These are phyloP conservation scores for Oncorhynchus gorbuscha DNA, from an alignment of 2,113 vertebrate genomes.

Conservation along the genomic window DNA sequence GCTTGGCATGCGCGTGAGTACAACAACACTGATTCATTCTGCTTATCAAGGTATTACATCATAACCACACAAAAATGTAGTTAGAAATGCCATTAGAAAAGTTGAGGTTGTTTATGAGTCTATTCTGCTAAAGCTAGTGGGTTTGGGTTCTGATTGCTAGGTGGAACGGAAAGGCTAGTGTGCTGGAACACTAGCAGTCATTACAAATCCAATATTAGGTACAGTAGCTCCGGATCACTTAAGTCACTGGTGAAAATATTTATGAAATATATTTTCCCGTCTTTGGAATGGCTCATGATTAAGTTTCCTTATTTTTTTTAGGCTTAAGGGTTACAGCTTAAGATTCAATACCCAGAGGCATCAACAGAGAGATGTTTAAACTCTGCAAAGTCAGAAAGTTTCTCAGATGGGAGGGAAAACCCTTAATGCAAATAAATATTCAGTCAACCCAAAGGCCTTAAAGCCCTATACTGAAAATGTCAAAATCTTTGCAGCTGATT, in stretches of 20 bases:
- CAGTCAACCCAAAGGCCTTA: conserved; percentile 61
- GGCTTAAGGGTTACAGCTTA: conserved; percentile 46
- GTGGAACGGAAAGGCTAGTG: conserved; percentile 5
- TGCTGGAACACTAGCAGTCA: conserved; percentile 30
- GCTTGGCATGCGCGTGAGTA: conserved; percentile 93
- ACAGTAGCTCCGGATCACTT: conserved; percentile 22
- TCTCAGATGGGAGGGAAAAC: conserved; percentile 47
- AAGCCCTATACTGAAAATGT: conserved; percentile 65
- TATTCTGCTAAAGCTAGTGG: conserved; percentile 19
- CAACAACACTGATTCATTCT: conserved; percentile 4
- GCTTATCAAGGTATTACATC: not conserved
- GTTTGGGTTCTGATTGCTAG: not conserved
- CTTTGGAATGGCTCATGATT: conserved; percentile 51
- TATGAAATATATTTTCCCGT: conserved; percentile 47
- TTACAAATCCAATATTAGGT: conserved; percentile 48
- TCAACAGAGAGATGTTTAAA: conserved; percentile 58
- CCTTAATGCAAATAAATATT: conserved; percentile 57
- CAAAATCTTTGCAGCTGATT: conserved; percentile 61
- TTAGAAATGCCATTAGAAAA: conserved; percentile 12
- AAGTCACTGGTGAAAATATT: conserved; percentile 40
- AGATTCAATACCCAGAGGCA: conserved; percentile 55
- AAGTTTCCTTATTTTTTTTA: conserved; percentile 43
- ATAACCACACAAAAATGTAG: not conserved
- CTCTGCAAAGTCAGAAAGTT: conserved; percentile 12
- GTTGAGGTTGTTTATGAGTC: conserved; percentile 32